Evolutionary conservation across 2,113 vertebrate species (phyloP).

Genomic region (Aramus guarauna): DNA sequence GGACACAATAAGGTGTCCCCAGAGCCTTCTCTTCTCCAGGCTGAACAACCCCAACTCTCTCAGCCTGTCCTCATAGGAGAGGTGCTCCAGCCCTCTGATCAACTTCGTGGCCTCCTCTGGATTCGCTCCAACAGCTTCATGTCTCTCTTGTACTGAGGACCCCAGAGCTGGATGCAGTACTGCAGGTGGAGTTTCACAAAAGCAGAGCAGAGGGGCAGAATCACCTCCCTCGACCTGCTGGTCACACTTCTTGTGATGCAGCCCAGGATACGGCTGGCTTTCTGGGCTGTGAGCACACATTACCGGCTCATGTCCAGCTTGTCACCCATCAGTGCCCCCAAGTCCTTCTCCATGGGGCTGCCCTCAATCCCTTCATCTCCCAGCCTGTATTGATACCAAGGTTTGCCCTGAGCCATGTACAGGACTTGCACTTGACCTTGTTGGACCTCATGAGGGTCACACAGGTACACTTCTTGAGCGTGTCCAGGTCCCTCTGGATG

Average conservation of each 20-base stretch:
- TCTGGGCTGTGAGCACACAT: not conserved
- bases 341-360: not conserved
- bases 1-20: fast-evolving
- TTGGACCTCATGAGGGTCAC: not conserved
- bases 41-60: not conserved
- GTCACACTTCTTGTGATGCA: not conserved
- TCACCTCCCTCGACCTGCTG: not conserved
- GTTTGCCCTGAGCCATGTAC: not conserved
- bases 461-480: fast-evolving
- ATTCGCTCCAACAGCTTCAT: too few relatives aligned
- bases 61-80: too few relatives aligned
- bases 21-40: not conserved
- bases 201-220: too few relatives aligned
- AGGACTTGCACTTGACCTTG: not conserved
- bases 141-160: too few relatives aligned
- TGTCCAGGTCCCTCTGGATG: not conserved
- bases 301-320: not conserved
- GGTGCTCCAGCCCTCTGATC: too few relatives aligned
- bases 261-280: too few relatives aligned
- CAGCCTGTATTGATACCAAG: not conserved
- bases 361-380: not conserved
- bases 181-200: too few relatives aligned
- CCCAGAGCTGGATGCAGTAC: too few relatives aligned
- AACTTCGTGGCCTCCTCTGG: too few relatives aligned
- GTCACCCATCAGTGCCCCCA: too few relatives aligned